These are phyloP conservation scores for Drosophila aldrichi DNA, from an alignment of 2,888 invertebrate species.

Conservation along the genomic window DNA sequence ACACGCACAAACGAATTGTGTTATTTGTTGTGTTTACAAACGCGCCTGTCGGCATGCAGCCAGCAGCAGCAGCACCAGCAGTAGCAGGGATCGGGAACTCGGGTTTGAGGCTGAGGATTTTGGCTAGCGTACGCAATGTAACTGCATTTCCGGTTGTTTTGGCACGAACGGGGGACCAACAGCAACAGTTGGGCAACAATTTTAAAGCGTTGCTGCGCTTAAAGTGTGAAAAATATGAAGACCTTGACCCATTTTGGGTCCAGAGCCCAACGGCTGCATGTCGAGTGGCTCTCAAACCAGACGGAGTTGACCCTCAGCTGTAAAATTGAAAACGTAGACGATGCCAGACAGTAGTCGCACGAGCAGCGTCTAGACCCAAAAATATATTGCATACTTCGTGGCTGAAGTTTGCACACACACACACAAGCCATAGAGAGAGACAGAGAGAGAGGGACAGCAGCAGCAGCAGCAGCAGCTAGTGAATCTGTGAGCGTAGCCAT, in stretches of 20 bases:
- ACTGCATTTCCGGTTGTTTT: slow-evolving; percentile 65
- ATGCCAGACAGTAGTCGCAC: slow-evolving; percentile 57
- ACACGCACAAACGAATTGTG: slow-evolving; percentile 50
- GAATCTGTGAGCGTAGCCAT: slow-evolving; percentile 29
- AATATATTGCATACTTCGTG: slow-evolving; percentile 77
- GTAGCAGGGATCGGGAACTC: neutral
- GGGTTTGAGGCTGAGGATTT: slow-evolving; percentile 32
- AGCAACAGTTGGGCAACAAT: slow-evolving; percentile 69
- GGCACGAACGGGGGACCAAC: slow-evolving; percentile 3
- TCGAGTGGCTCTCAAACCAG: slow-evolving; percentile 32
- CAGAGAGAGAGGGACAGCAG: neutral
- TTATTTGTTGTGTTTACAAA: slow-evolving; percentile 77
- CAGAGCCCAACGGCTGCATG: slow-evolving; percentile 17
- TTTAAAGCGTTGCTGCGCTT: slow-evolving; percentile 63
- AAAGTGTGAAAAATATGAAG: slow-evolving; percentile 64
- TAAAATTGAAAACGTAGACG: slow-evolving; percentile 59
- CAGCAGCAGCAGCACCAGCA: slow-evolving; percentile 24
- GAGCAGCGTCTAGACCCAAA: slow-evolving; percentile 70
- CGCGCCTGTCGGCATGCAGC: slow-evolving; percentile 53
- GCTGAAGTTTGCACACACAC: slow-evolving; percentile 66
- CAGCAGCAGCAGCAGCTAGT: slow-evolving; percentile 5
- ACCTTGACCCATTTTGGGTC: slow-evolving; percentile 71
- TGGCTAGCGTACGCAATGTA: slow-evolving; percentile 60
- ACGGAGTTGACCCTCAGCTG: slow-evolving; percentile 54
- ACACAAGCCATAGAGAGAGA: slow-evolving; percentile 6